Percentiles rank a stretch among this genome's conserved stretches.
Conservation (phyloP, 2,797 vertebrate genomes). For the Pipistrellus kuhlii region DNA sequence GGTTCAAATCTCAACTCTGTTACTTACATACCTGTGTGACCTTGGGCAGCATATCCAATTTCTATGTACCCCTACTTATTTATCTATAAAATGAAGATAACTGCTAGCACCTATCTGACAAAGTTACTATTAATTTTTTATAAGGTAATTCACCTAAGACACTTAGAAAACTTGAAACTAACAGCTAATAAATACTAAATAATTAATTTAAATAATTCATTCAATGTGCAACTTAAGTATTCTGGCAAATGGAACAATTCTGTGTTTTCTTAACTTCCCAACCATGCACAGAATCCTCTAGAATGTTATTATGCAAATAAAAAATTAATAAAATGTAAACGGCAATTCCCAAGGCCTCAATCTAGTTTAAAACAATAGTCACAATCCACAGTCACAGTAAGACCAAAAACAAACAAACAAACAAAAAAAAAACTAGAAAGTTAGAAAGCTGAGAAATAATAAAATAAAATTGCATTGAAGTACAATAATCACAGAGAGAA, state of each 20-base stretch:
- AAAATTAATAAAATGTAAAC: constrained; percentile 53
- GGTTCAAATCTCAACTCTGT: neutral
- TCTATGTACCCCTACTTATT: neutral
- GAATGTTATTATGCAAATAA: neutral
- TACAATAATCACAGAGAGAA: neutral
- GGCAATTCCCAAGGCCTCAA: neutral
- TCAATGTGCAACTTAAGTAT: neutral
- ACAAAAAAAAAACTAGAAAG: neutral
- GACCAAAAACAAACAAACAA: neutral
- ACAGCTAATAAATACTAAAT: constrained; percentile 17
- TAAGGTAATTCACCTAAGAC: neutral
- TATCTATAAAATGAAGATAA: constrained; percentile 36
- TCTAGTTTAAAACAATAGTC: neutral
- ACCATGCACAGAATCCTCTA: neutral
- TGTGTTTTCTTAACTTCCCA: constrained; percentile 23
- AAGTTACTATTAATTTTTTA: constrained; percentile 21
- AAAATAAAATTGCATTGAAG: neutral
- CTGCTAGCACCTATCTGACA: neutral
- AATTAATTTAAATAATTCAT: constrained; percentile 51
- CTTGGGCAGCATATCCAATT: neutral
- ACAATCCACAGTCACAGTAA: neutral
- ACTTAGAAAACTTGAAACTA: constrained; percentile 25
- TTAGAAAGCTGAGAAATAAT: neutral
- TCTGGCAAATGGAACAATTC: neutral
- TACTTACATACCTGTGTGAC: neutral